These are phyloP conservation scores for Lacanobia oleracea DNA, from an alignment of 2,888 invertebrate genomes.

Conservation along the genomic window DNA sequence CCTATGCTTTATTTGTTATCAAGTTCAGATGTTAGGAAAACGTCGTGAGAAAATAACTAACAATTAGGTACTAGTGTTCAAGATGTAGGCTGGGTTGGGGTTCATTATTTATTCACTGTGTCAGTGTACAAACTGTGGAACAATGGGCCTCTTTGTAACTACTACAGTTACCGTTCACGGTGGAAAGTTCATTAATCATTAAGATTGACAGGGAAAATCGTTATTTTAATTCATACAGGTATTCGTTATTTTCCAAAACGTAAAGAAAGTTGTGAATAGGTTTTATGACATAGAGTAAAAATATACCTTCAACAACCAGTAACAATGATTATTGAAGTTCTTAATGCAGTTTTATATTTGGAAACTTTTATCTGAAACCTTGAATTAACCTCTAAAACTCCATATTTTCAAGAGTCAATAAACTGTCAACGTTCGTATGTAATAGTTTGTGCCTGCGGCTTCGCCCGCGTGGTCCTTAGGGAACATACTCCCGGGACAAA, in stretches of 20 bases:
- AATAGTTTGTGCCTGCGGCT: too few species aligned
- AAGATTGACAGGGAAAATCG: background rate
- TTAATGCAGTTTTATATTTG: too few species aligned
- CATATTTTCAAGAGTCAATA: too few species aligned
- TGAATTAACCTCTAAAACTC: too few species aligned
- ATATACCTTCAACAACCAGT: too few species aligned
- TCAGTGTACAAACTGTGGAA: background rate
- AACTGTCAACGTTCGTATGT: too few species aligned
- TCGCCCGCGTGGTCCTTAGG: too few species aligned
- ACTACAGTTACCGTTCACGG: background rate
- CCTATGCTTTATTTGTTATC: constrained; percentile 60
- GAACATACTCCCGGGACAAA: too few species aligned
- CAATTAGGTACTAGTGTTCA: constrained; percentile 25
- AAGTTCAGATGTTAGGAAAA: constrained; percentile 53
- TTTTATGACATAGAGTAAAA: too few species aligned
- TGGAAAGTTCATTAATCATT: background rate
- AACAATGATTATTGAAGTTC: too few species aligned
- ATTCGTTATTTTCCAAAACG: background rate
- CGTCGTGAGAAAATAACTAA: constrained; percentile 55
- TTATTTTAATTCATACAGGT: background rate
- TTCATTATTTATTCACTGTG: constrained; percentile 1
- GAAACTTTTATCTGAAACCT: too few species aligned
- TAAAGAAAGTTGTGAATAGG: too few species aligned
- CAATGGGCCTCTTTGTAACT: background rate
- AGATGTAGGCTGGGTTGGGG: background rate